phyloP scores from a whole-genome alignment of 2,113 vertebrate genomes.

The Caretta caretta region DNA sequence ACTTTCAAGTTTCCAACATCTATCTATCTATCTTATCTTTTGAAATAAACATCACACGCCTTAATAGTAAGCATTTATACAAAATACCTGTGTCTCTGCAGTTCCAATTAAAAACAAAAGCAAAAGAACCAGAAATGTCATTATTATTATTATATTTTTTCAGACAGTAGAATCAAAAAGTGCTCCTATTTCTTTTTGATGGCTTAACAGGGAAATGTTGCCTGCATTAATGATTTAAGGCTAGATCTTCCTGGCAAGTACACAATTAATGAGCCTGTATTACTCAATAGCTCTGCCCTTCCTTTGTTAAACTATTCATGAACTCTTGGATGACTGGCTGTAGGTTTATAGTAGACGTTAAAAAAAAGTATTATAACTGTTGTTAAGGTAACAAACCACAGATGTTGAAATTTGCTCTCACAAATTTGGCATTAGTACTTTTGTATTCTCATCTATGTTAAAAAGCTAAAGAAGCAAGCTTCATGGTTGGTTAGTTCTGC shows the following conservation, averaged over 20 bases:
- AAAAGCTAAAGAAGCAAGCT: slow-evolving; percentile 41
- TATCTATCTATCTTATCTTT: background rate
- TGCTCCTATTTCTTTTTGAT: slow-evolving; percentile 68
- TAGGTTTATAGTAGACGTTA: slow-evolving; percentile 56
- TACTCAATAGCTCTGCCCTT: slow-evolving; percentile 90
- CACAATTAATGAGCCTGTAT: slow-evolving; percentile 95
- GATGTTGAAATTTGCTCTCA: slow-evolving; percentile 60
- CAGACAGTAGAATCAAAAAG: slow-evolving; percentile 74
- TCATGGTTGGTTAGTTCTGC: slow-evolving; percentile 30
- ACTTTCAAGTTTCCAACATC: background rate
- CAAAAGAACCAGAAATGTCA: slow-evolving; percentile 72
- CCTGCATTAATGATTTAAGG: slow-evolving; percentile 95
- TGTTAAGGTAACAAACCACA: slow-evolving; percentile 63
- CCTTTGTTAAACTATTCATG: slow-evolving; percentile 90
- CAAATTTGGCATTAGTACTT: slow-evolving; percentile 39
- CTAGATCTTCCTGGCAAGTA: slow-evolving; percentile 86
- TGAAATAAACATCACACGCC: background rate
- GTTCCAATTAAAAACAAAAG: slow-evolving; percentile 76
- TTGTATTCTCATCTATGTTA: slow-evolving; percentile 15
- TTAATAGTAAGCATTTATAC: background rate
- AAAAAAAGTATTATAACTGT: slow-evolving; percentile 25
- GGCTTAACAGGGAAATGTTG: slow-evolving; percentile 81
- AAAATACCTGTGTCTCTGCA: slow-evolving; percentile 82
- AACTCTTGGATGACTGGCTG: slow-evolving; percentile 86
- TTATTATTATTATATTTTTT: slow-evolving; percentile 74